Evolutionary conservation across 2,797 vertebrate species (phyloP), one percentile per base, ranked within the genome.

Genomic region (Catamblyrhynchus diadema): DNA sequence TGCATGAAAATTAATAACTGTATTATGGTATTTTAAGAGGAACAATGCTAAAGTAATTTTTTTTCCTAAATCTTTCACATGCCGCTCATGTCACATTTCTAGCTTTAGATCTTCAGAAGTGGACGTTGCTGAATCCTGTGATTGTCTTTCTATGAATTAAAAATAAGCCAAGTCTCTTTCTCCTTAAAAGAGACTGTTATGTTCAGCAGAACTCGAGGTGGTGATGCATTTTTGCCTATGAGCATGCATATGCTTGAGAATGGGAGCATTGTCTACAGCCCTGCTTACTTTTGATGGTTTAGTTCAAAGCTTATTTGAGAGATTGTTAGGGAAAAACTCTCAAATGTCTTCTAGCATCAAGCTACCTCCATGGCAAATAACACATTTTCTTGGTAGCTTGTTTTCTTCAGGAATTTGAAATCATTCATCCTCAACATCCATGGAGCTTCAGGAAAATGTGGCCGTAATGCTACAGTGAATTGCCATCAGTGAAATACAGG

Each of bases 171-270:
- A 74, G 45, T 74, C 74, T 93, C 56, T 71, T 50, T 60, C 62
- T 89, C 15, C 61, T 90, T 81, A 72, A 78, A 94, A 94, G 82
- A 78, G 61, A 39, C 87, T 22, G 81, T 85, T 94, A 67, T 72
- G 39, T 83, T 87, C 85, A 81, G 75, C 69, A 74, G 81, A 74
- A 30, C 65, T 95, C 17, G 57, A 93, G 81, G 81, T 93, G 87
- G 41, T 91, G 80, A 93, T 94, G 85, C 77, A 41, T 91, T 94
- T 94, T 88, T 94, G 72, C 62, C 59, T 75, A 67, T 61, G 72
- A 86, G 54, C 50, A 1, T 86, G 77, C 72, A 37, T 83, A 60
- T 81, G 65, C 59, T 75, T 79, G 47, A 94, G 88, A 96, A 94
- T 83, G 53, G 73, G 73, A 71, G 37, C 80, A 83, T 92, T 94